A percentile compares a stretch with the other conserved stretches of the same genome.
Conservation (phyloP, 1,140 invertebrate genomes). For the Nixonia krombeini region DNA sequence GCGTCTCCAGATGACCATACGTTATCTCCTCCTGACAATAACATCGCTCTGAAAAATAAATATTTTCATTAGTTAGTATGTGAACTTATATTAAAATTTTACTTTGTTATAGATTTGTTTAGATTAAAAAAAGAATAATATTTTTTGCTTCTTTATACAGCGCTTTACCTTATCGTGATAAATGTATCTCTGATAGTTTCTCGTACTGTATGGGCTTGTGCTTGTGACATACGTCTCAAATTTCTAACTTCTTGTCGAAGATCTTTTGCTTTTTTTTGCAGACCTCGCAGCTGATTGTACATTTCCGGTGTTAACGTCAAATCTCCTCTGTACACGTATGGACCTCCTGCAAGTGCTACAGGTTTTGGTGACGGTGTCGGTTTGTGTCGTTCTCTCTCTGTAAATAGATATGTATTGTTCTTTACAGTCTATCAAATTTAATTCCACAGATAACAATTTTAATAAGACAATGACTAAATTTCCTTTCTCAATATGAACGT, state of each 20-base stretch:
- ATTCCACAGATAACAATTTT: too few relatives aligned
- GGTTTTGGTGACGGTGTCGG: conserved; percentile 89
- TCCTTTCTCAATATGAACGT: too few relatives aligned
- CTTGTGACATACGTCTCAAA: conserved; percentile 88
- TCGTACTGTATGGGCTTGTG: conserved; percentile 90
- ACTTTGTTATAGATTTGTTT: too few relatives aligned
- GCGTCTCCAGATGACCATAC: conserved; percentile 75
- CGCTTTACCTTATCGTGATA: conserved; percentile 79
- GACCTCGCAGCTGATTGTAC: conserved; percentile 85
- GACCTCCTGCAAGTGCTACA: conserved; percentile 78
- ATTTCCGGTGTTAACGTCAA: conserved; percentile 85
- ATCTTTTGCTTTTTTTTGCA: conserved; percentile 93
- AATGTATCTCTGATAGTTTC: conserved; percentile 93
- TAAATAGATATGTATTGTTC: conserved; percentile 25
- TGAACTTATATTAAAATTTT: too few relatives aligned
- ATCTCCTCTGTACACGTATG: conserved; percentile 77
- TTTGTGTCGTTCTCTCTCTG: conserved; percentile 86
- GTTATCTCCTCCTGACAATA: conserved; percentile 77
- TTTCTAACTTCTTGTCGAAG: conserved; percentile 90
- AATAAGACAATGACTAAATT: too few relatives aligned
- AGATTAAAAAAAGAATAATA: too few relatives aligned
- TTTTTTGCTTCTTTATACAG: too few relatives aligned
- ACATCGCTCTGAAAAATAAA: conserved; percentile 72
- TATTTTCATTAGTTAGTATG: too few relatives aligned
- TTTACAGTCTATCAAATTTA: background rate